Evolutionary conservation across 2,888 invertebrate genomes (phyloP).

Genomic region (Drosophila flavopinicola): DNA sequence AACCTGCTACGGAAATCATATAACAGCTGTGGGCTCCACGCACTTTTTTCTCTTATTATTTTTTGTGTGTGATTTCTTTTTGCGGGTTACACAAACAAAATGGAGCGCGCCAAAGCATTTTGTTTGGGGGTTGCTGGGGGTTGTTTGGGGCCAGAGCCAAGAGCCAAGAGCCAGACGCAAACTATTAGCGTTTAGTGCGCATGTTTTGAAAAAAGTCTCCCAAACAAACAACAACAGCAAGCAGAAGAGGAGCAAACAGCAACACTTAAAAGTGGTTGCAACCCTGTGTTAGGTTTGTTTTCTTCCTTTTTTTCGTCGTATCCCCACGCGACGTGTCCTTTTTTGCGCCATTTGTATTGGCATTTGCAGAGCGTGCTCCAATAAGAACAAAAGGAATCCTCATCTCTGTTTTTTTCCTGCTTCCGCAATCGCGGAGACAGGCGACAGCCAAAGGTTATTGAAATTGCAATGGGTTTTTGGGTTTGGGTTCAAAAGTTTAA

Average conservation of each 20-base stretch:
- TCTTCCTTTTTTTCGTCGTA: constrained; percentile 3
- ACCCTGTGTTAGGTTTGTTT: constrained; percentile 61
- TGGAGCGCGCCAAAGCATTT: constrained; percentile 61
- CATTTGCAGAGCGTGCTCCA: constrained; percentile 78
- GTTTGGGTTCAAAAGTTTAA: constrained; percentile 55
- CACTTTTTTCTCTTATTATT: not conserved
- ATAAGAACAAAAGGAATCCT: constrained; percentile 78
- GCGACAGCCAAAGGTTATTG: constrained; percentile 68
- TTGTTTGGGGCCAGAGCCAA: constrained; percentile 45
- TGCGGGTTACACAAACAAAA: constrained; percentile 62
- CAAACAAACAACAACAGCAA: constrained; percentile 37
- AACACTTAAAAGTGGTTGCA: constrained; percentile 80
- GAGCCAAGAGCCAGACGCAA: constrained; percentile 54
- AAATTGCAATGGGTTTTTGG: constrained; percentile 54
- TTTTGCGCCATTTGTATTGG: constrained; percentile 81
- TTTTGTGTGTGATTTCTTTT: not conserved
- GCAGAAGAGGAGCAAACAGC: constrained; percentile 61
- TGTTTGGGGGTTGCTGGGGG: constrained; percentile 35
- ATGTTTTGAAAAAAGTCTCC: constrained; percentile 65
- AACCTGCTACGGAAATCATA: constrained; percentile 44
- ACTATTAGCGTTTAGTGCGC: constrained; percentile 80
- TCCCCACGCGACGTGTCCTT: constrained; percentile 52
- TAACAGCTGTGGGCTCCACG: constrained; percentile 28
- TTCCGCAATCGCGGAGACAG: constrained; percentile 43
- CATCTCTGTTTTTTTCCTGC: constrained; percentile 33